phyloP scores from a whole-genome alignment of 2,888 invertebrate genomes.

The Salpingus planirostris region DNA sequence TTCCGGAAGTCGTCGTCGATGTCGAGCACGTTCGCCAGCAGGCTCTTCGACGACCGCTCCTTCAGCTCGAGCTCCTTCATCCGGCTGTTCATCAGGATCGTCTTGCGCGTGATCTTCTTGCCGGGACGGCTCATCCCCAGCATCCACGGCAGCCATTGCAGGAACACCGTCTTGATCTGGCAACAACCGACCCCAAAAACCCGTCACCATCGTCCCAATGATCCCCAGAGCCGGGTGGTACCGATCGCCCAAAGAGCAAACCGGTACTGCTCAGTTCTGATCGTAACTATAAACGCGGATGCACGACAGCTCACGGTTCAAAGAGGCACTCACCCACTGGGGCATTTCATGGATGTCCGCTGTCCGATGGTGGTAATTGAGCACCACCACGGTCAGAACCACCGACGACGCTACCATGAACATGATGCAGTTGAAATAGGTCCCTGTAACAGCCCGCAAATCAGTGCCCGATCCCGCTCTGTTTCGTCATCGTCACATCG shows the following conservation, averaged over 20 bases:
- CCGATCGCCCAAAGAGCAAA: too few species aligned
- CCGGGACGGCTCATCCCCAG: constrained; percentile 94
- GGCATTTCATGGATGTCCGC: constrained; percentile 97
- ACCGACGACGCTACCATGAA: constrained; percentile 99
- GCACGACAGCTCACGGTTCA: background rate
- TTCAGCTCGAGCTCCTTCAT: constrained; percentile 90
- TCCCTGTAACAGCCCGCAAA: constrained; percentile 49
- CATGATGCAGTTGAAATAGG: constrained; percentile 99
- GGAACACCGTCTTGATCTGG: constrained; percentile 88
- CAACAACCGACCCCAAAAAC: too few species aligned
- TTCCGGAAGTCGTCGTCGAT: constrained; percentile 92
- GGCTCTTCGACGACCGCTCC: constrained; percentile 87
- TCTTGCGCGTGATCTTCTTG: constrained; percentile 85
- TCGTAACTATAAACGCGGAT: background rate
- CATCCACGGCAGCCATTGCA: constrained; percentile 97
- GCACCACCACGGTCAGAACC: constrained; percentile 90
- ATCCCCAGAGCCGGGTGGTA: too few species aligned
- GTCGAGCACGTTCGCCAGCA: constrained; percentile 90
- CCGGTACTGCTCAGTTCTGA: too few species aligned
- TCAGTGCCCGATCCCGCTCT: constrained; percentile 18
- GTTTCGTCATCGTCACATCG: too few species aligned
- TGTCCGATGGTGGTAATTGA: constrained; percentile 95
- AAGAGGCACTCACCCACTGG: constrained; percentile 90
- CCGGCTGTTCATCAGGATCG: constrained; percentile 79
- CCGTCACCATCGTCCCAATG: too few species aligned